These are phyloP conservation scores for Sciurus vulgaris DNA, from an alignment of 2,797 vertebrate species.

Conservation along the genomic window DNA sequence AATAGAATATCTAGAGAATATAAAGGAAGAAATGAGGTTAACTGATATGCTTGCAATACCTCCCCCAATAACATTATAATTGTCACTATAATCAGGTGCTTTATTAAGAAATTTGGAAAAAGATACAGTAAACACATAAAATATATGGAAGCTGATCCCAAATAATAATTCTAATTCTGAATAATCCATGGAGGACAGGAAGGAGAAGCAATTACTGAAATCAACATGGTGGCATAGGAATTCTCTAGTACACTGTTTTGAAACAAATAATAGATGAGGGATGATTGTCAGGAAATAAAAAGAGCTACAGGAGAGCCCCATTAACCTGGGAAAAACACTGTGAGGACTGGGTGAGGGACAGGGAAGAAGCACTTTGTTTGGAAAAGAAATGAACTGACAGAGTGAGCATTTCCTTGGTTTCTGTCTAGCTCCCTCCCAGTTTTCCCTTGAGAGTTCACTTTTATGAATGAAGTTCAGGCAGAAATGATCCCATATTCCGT, in stretches of 20 bases:
- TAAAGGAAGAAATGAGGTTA: not conserved
- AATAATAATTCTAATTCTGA: not conserved
- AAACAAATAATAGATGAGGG: not conserved
- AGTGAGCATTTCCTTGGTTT: not conserved
- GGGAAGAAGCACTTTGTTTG: not conserved
- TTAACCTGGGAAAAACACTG: not conserved
- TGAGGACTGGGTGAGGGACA: not conserved
- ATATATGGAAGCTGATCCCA: not conserved
- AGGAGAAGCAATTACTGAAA: not conserved
- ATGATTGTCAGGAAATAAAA: not conserved
- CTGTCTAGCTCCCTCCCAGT: not conserved
- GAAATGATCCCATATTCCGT: not conserved
- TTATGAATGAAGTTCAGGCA: not conserved
- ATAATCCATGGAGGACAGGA: not conserved
- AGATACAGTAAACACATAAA: not conserved
- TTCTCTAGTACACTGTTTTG: slow-evolving; percentile 22
- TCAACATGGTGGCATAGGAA: not conserved
- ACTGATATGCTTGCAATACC: not conserved
- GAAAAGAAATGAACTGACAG: not conserved
- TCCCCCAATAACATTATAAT: not conserved
- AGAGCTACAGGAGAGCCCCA: not conserved
- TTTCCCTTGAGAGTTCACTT: not conserved
- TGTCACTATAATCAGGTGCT: not conserved
- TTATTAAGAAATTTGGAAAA: slow-evolving; percentile 18
- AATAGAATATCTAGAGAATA: not conserved